A percentile compares a stretch with the other conserved stretches of the same genome.
Conservation (phyloP, 2,797 vertebrate species). For the Sebastiscus albofasciatus region DNA sequence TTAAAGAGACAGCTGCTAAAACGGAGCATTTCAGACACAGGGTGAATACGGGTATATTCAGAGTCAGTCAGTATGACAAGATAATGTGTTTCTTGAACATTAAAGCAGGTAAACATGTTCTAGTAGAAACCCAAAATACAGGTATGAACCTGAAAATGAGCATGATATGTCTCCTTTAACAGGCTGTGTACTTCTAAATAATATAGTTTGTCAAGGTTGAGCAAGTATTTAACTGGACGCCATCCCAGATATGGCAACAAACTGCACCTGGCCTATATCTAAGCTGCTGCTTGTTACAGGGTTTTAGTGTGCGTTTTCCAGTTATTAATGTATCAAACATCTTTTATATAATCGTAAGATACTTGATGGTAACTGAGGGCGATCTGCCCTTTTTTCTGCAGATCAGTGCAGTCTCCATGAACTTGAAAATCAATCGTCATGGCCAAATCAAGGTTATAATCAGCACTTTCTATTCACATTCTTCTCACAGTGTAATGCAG, state of each 20-base stretch:
- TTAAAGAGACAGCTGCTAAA: no score
- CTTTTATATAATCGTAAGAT: not conserved
- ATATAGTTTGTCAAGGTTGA: not conserved
- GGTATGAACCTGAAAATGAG: no score
- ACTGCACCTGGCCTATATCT: not conserved
- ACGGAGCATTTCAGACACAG: no score
- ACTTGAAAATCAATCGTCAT: not conserved
- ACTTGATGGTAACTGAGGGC: not conserved
- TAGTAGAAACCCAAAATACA: no score
- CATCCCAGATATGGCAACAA: conserved; percentile 21
- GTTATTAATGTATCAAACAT: not conserved
- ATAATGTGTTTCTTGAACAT: no score
- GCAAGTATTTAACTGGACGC: not conserved
- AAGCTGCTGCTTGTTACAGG: not conserved
- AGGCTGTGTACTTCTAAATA: not conserved
- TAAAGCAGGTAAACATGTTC: no score
- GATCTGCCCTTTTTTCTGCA: not conserved
- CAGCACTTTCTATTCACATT: not conserved
- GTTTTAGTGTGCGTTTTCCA: not conserved
- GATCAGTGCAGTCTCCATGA: not conserved
- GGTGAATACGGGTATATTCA: no score
- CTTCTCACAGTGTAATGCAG: not conserved
- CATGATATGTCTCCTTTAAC: not conserved
- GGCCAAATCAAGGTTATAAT: not conserved
- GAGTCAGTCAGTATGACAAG: no score